Evolutionary conservation across 2,113 vertebrate species (phyloP), one percentile per base, ranked within the genome.

Genomic region (Hiodon alosoides): DNA sequence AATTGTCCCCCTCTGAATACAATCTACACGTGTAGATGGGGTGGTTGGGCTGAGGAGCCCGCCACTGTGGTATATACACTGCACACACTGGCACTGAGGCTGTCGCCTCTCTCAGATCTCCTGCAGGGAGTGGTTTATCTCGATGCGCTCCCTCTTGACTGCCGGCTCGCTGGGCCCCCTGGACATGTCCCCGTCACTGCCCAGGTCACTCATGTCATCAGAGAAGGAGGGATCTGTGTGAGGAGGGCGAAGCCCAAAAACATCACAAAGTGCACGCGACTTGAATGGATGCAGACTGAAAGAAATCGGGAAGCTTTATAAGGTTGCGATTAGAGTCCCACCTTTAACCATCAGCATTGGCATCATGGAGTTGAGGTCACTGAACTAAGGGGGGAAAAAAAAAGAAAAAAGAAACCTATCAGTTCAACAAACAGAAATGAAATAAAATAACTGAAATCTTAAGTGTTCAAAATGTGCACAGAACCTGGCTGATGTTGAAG

Each of bases 311-410:
- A 58, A 7, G 50, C 13, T 66, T 4, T 62, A 1, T 69, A 17
- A 57, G 14, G 65, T 52, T 31, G 13, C 6, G 6, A 70, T 17
- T 16, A 6, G 46, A 47, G 14, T 4, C 72, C 52, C 86, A 99
- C 97, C 96, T 95, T 96, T 97, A 78, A 98, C 94, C 75, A 96
- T 88, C 66, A 95, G 88, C 0, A 92, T 86, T 3, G 96, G 94
- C 16, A 97, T 95, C 91, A 98, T 91, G 0, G 94, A 94, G 53
- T 89, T 89, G 53, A 98, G 90, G 79, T 98, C 96, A 47, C 93
- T 96, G 83, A 98, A 97, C 97, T 99, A 91, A 8, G 88, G 89
- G 74, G 51, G 0, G 79, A 80, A 84, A 80, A 68, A 66, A 7
- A 78, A 68, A 66, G 5, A 78, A 61, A n/a, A n/a, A 5, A 3